Evolutionary conservation across 2,888 invertebrate species (phyloP).

Genomic region (Amorpha juglandis): DNA sequence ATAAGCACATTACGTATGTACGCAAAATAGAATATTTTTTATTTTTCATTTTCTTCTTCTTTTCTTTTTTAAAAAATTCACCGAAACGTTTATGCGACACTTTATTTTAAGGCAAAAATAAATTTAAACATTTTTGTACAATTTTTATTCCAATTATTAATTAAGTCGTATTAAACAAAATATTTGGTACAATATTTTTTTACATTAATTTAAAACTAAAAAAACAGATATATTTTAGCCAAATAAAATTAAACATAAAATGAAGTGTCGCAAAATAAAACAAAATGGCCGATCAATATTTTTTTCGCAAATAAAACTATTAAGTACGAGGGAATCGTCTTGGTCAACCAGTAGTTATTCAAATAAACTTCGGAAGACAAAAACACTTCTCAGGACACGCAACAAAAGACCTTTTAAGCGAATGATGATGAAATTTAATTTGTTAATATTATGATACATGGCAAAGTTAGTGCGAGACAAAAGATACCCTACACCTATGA

Average conservation of each 20-base stretch:
- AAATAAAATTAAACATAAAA: not conserved
- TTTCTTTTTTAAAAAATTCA: not conserved
- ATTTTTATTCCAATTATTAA: constrained; percentile 3
- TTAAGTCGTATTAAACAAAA: not conserved
- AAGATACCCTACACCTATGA: constrained; percentile 48
- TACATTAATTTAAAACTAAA: not conserved
- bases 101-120: not conserved
- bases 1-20: not conserved
- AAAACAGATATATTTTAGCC: not conserved
- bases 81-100: constrained; percentile 17
- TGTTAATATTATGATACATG: constrained; percentile 56
- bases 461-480: constrained; percentile 51
- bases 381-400: constrained; percentile 38
- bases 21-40: not conserved
- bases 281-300: not conserved
- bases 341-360: not conserved
- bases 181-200: not conserved
- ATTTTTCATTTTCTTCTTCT: not conserved
- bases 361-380: constrained; percentile 11
- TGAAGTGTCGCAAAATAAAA: constrained; percentile 20
- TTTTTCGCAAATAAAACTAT: not conserved
- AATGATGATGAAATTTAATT: constrained; percentile 59
- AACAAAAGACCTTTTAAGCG: constrained; percentile 54
- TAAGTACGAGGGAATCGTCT: constrained; percentile 10
- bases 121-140: not conserved